Conservation (phyloP, 2,113 vertebrate species). For the Craseonycteris thonglongyai region DNA sequence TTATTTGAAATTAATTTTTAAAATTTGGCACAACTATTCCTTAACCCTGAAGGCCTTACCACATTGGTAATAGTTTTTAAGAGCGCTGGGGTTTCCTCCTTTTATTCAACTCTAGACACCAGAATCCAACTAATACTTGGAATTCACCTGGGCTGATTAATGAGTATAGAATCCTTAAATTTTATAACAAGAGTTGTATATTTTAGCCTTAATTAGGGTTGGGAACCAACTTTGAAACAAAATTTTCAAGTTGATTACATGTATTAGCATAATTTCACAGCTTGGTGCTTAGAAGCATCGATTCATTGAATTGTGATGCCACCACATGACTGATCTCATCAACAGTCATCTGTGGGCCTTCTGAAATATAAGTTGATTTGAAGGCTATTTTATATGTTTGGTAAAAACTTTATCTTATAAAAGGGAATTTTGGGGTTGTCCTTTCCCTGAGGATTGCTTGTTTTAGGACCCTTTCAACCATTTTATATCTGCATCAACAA, state of each 20-base stretch:
- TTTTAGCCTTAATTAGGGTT: not conserved
- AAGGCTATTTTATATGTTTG: not conserved
- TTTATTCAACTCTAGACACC: not conserved
- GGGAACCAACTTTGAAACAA: not conserved
- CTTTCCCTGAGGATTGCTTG: not conserved
- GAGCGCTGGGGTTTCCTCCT: not conserved
- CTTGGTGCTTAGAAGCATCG: not conserved
- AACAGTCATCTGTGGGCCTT: not conserved
- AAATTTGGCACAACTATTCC: not conserved
- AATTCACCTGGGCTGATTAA: not conserved
- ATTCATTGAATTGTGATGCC: not conserved
- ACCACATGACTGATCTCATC: not conserved
- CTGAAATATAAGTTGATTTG: not conserved
- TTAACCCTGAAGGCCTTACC: not conserved
- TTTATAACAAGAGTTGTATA: not conserved
- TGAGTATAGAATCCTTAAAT: not conserved
- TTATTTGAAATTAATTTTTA: constrained; percentile 26
- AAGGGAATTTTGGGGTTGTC: not conserved
- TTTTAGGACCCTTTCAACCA: not conserved
- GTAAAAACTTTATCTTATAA: not conserved
- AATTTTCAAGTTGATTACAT: not conserved
- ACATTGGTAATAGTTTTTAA: not conserved
- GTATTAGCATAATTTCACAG: not conserved
- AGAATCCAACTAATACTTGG: not conserved
- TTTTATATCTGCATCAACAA: not conserved